A percentile compares a stretch with the other conserved stretches of the same genome.
These are phyloP conservation scores for Urosaurus nigricauda DNA, from an alignment of 2,797 vertebrate species.

Conservation along the genomic window DNA sequence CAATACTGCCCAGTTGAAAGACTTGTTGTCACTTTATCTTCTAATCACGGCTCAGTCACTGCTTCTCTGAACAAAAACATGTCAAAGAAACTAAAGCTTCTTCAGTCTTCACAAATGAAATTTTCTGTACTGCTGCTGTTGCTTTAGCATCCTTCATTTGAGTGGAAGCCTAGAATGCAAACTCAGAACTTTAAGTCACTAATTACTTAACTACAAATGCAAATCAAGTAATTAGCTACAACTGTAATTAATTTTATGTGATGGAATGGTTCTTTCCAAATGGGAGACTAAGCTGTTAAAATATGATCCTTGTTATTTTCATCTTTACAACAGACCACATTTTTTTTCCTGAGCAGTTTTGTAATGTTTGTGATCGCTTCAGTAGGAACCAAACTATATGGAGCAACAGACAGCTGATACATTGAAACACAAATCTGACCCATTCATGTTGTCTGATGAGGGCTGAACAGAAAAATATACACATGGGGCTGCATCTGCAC, in stretches of 20 bases:
- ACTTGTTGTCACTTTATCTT: background rate
- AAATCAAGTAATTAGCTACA: constrained; percentile 30
- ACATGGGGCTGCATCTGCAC: too few species aligned
- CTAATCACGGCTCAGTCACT: background rate
- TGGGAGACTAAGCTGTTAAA: background rate
- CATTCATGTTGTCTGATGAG: background rate
- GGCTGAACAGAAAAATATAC: background rate
- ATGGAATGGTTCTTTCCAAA: background rate
- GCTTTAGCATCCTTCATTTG: background rate
- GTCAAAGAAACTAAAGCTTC: background rate
- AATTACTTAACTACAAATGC: constrained; percentile 24
- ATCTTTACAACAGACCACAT: background rate
- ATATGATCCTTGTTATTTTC: background rate
- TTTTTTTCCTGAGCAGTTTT: background rate
- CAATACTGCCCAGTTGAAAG: background rate
- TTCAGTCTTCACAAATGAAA: background rate
- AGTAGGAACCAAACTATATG: background rate
- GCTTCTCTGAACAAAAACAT: background rate
- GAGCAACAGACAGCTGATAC: background rate
- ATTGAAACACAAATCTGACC: background rate
- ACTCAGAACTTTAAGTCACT: constrained; percentile 10
- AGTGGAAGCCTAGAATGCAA: background rate
- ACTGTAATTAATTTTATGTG: constrained; percentile 22
- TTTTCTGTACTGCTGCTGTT: background rate
- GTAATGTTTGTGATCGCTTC: background rate